phyloP scores from a whole-genome alignment of 2,113 vertebrate genomes.

The Microtus oregoni region DNA sequence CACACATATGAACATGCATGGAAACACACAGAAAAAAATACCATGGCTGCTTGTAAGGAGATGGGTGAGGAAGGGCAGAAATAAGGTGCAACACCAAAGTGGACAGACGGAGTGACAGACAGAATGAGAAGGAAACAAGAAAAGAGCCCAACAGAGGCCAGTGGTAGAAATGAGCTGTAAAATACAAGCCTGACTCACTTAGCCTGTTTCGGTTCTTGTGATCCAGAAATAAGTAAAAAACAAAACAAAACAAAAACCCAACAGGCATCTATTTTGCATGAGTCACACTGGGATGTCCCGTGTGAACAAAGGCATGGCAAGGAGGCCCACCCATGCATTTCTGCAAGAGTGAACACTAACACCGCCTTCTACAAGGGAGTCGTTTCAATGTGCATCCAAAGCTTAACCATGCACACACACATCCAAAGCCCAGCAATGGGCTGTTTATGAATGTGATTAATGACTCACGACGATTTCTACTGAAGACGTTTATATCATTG shows the following conservation, averaged over 20 bases:
- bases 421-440: background rate
- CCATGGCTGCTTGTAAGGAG: background rate
- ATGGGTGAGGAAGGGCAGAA: background rate
- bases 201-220: background rate
- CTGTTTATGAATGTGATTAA: conserved; percentile 24
- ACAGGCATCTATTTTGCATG: conserved; percentile 11
- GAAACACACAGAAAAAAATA: background rate
- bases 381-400: background rate
- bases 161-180: background rate
- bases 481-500: background rate
- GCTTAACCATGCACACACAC: background rate
- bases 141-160: background rate
- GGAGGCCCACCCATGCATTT: background rate
- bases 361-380: background rate
- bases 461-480: background rate
- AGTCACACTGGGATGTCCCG: background rate
- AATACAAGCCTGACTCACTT: background rate
- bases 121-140: background rate
- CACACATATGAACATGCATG: background rate
- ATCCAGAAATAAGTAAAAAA: background rate
- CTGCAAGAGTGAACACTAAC: background rate
- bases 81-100: background rate
- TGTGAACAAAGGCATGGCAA: background rate
- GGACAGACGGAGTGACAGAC: background rate
- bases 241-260: background rate